Percentiles rank a stretch among this genome's conserved stretches.
These are phyloP conservation scores for Melanotaenia pygmaea DNA, from an alignment of 2,797 vertebrate genomes.

Conservation along the genomic window DNA sequence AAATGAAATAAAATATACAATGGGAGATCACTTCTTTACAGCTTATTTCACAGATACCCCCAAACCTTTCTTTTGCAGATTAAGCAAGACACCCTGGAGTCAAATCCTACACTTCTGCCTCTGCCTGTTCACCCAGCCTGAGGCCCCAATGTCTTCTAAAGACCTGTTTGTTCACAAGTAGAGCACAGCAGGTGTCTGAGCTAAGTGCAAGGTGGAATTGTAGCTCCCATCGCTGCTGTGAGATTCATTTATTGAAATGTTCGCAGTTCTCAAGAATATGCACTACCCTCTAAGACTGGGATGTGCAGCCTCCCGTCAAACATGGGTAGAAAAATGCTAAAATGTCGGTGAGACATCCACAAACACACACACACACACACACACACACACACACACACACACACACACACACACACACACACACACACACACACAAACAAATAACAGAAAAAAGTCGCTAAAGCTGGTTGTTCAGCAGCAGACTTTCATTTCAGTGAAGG, in stretches of 20 bases:
- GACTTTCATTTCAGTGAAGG: conserved; percentile 4
- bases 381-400: too few species aligned
- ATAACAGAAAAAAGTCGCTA: conserved; percentile 17
- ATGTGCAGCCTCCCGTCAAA: conserved; percentile 59
- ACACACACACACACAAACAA: too few species aligned
- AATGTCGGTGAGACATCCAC: conserved; percentile 30
- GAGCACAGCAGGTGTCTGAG: conserved; percentile 77
- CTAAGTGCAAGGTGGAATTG: conserved; percentile 75
- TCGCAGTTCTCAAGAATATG: conserved; percentile 61
- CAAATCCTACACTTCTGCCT: conserved; percentile 69
- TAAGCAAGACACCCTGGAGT: conserved; percentile 69
- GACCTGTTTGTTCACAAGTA: conserved; percentile 77
- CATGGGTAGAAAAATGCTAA: conserved; percentile 35
- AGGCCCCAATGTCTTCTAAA: conserved; percentile 75
- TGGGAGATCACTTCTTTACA: conserved; percentile 40
- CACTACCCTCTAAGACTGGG: conserved; percentile 30
- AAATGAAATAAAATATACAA: conserved; percentile 43
- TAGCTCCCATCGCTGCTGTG: conserved; percentile 59
- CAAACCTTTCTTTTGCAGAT: conserved; percentile 61
- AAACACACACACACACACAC: too few species aligned
- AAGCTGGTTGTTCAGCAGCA: too few species aligned
- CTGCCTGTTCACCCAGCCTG: conserved; percentile 73
- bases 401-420: too few species aligned
- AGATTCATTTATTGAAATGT: conserved; percentile 74
- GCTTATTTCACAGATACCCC: conserved; percentile 52